Evolutionary conservation across 2,888 invertebrate genomes (phyloP).

Genomic region (Sthenelais limicola): DNA sequence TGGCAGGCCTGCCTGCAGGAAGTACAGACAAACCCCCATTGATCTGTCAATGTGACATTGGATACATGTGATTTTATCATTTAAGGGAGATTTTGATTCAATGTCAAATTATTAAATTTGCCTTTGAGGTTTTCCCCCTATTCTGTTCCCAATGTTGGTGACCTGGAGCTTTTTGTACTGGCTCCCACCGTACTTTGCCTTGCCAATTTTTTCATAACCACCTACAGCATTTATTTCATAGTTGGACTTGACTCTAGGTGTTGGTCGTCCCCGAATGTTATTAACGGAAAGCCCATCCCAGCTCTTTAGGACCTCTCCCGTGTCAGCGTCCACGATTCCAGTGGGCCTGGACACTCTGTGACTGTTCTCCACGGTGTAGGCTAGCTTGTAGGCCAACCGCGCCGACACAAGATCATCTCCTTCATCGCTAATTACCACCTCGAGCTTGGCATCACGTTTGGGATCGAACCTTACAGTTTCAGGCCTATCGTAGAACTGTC

Average conservation of each 20-base stretch:
- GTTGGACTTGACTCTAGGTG: slow-evolving; percentile 2
- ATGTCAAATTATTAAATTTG: too few species aligned
- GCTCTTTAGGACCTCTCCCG: neutral
- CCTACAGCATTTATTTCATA: neutral
- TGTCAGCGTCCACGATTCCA: slow-evolving; percentile 16
- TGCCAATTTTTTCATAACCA: slow-evolving; percentile 21
- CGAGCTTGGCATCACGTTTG: slow-evolving; percentile 4
- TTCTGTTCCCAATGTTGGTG: slow-evolving; percentile 7
- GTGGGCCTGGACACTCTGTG: slow-evolving; percentile 5
- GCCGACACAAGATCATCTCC: neutral
- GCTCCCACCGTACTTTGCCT: slow-evolving; percentile 4
- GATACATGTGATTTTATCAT: too few species aligned
- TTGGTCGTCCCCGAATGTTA: too few species aligned
- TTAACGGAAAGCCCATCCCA: slow-evolving; percentile 16
- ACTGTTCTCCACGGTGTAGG: neutral
- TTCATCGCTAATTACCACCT: slow-evolving; percentile 10
- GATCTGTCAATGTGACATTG: too few species aligned
- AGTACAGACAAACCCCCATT: too few species aligned
- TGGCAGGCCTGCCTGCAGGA: too few species aligned
- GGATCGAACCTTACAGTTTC: slow-evolving; percentile 7
- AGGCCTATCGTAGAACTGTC: neutral
- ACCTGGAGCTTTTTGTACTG: slow-evolving; percentile 3
- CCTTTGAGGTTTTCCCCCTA: too few species aligned
- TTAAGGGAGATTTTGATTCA: too few species aligned
- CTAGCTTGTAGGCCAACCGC: slow-evolving; percentile 2